phyloP scores from a whole-genome alignment of 1,140 invertebrate species.

The Bombyx mori region DNA sequence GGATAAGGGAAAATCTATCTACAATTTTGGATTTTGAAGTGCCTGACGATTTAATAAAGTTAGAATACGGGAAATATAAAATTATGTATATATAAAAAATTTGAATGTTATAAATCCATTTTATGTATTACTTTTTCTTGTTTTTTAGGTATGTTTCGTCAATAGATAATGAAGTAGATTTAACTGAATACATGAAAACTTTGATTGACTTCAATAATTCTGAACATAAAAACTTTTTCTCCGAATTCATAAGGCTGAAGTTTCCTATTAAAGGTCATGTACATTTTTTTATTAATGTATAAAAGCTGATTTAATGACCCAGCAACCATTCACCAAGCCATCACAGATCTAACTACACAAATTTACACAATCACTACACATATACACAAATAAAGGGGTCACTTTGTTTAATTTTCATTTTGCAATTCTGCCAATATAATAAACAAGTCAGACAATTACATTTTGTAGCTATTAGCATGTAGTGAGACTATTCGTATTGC shows the following conservation, averaged over 20 bases:
- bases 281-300: neutral
- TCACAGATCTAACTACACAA: constrained; percentile 1
- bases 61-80: constrained; percentile 23
- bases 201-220: constrained; percentile 76
- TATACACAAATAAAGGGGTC: no score
- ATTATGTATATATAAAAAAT: neutral
- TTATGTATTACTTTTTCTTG: neutral
- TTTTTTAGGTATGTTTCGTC: constrained; percentile 73
- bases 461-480: no score
- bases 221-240: constrained; percentile 76
- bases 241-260: constrained; percentile 74
- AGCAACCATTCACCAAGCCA: neutral
- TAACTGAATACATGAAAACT: constrained; percentile 79
- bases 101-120: neutral
- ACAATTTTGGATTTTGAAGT: constrained; percentile 73
- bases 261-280: constrained; percentile 43
- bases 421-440: neutral
- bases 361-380: no score
- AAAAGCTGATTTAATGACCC: no score
- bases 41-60: constrained; percentile 77
- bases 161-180: constrained; percentile 77
- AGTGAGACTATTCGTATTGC: no score
- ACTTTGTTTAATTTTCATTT: neutral
- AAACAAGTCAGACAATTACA: no score
- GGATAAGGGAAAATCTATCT: constrained; percentile 72